phyloP scores from a whole-genome alignment of 1,140 invertebrate genomes.

The Bombyx mori region ASM3026992v2 NC_085111.1:14224501-14225000 shows the following conservation, averaged over 20 bases:
- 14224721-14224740: constrained; percentile 49
- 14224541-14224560: too few species aligned
- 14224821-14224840: constrained; percentile 73
- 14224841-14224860: constrained; percentile 75
- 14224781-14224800: constrained; percentile 54
- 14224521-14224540: too few species aligned
- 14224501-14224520: too few species aligned
- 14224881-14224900: constrained; percentile 44
- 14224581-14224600: too few species aligned
- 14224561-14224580: too few species aligned
- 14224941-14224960: constrained; percentile 70
- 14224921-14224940: constrained; percentile 45
- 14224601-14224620: too few species aligned
- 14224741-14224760: constrained; percentile 59
- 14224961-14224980: constrained; percentile 70
- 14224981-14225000: constrained; percentile 70
- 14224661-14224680: too few species aligned
- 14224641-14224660: too few species aligned
- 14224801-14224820: constrained; percentile 68
- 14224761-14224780: constrained; percentile 62
- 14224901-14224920: constrained; percentile 32
- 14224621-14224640: too few species aligned
- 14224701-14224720: constrained; percentile 59
- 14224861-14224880: constrained; percentile 72
- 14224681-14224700: neutral